A percentile compares a stretch with the other conserved stretches of the same genome.
Evolutionary conservation across 2,113 vertebrate genomes (phyloP).

Genomic region (Apaloderma vittatum): DNA sequence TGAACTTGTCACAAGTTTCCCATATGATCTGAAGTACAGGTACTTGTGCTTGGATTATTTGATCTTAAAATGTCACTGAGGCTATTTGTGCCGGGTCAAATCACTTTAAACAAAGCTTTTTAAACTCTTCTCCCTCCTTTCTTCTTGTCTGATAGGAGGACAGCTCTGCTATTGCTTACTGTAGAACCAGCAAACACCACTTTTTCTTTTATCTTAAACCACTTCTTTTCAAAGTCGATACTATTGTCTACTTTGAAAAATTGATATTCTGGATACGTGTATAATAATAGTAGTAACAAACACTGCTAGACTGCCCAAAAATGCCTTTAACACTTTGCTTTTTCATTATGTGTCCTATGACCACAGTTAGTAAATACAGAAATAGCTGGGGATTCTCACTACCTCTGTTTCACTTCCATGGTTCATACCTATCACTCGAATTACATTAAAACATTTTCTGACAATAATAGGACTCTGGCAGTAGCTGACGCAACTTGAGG

Average conservation of each 20-base stretch:
- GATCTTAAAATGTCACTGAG: constrained; percentile 19
- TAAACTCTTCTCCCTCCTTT: neutral
- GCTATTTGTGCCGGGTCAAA: constrained; percentile 8
- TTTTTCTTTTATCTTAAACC: neutral
- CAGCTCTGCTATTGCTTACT: neutral
- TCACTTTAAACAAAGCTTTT: neutral
- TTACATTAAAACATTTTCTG: neutral
- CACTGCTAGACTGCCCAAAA: neutral
- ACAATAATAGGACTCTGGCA: neutral
- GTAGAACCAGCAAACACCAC: neutral
- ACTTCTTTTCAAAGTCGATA: neutral
- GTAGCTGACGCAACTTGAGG: neutral
- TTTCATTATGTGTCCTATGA: neutral
- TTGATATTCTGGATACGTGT: neutral
- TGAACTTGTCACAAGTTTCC: neutral
- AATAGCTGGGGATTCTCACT: neutral
- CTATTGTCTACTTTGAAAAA: neutral
- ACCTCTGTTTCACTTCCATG: accelerated
- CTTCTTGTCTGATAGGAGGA: neutral
- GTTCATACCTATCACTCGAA: neutral
- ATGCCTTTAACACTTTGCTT: neutral
- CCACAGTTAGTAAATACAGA: neutral
- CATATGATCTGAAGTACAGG: neutral
- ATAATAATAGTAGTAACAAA: neutral
- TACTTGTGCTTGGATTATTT: neutral